phyloP scores from a whole-genome alignment of 1,140 invertebrate genomes.

The Lordiphosa mommai region DNA sequence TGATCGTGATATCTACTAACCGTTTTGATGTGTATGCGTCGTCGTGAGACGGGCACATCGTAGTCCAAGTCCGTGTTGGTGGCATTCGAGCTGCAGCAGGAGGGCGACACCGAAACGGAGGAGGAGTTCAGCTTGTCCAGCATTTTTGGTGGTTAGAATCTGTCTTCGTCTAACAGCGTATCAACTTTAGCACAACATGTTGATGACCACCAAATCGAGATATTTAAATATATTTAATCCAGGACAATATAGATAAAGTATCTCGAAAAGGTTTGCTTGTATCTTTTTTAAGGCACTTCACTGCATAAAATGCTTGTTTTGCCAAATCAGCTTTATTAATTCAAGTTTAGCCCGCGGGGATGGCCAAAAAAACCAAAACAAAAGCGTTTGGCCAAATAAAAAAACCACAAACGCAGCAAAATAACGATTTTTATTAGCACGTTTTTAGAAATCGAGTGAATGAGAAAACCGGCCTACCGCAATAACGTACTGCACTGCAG shows the following conservation, averaged over 20 bases:
- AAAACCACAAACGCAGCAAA: constrained; percentile 39
- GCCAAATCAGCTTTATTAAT: constrained; percentile 73
- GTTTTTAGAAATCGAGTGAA: no score
- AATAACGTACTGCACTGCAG: no score
- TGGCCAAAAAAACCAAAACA: constrained; percentile 21
- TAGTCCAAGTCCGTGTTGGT: constrained; percentile 69
- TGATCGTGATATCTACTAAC: constrained; percentile 55
- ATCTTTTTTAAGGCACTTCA: constrained; percentile 15
- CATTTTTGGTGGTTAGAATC: constrained; percentile 22
- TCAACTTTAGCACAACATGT: constrained; percentile 31
- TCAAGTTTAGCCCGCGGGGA: constrained; percentile 68
- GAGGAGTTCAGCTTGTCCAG: constrained; percentile 54
- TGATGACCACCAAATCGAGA: constrained; percentile 33
- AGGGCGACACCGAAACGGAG: constrained; percentile 49
- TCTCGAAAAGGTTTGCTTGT: constrained; percentile 45
- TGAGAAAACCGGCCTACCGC: no score
- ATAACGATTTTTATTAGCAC: constrained; percentile 2
- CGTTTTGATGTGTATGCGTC: constrained; percentile 70
- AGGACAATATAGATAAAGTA: constrained; percentile 79
- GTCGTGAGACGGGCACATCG: constrained; percentile 67
- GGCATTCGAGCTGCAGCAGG: constrained; percentile 64
- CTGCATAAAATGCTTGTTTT: constrained; percentile 23
- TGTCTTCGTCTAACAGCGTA: not conserved
- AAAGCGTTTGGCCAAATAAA: constrained; percentile 22
- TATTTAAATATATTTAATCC: constrained; percentile 78